Evolutionary conservation across 2,888 invertebrate genomes (phyloP).

Genomic region (Acanthopleura granulata): DNA sequence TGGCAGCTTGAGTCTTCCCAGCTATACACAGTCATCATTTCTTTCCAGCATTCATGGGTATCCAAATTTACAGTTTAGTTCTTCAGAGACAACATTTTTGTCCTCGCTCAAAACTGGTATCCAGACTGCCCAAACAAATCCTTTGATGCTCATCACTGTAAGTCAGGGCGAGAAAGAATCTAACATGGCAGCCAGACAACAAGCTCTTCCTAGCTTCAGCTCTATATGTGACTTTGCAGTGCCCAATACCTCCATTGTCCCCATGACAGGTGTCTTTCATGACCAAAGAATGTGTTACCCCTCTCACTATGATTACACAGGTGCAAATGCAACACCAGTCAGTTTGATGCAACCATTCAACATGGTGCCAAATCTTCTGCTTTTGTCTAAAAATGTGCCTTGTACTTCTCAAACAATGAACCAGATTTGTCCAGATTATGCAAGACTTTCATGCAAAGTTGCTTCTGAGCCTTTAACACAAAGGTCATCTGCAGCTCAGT

Average conservation of each 20-base stretch:
- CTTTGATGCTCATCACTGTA: background rate
- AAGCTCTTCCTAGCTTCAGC: slow-evolving; percentile 6
- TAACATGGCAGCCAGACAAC: background rate
- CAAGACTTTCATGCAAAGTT: too few relatives aligned
- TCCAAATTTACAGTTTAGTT: background rate
- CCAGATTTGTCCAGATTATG: too few relatives aligned
- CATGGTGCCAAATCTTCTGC: too few relatives aligned
- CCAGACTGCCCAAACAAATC: background rate
- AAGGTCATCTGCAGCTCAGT: too few relatives aligned
- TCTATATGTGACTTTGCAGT: background rate
- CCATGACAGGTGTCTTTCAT: background rate
- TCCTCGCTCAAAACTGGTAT: background rate
- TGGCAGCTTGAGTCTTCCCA: too few relatives aligned
- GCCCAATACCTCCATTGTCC: background rate
- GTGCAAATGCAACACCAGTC: too few relatives aligned
- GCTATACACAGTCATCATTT: background rate
- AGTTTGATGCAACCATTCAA: too few relatives aligned
- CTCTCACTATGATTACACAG: too few relatives aligned
- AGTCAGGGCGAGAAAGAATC: background rate
- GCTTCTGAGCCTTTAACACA: too few relatives aligned
- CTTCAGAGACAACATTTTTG: background rate
- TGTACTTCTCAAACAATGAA: too few relatives aligned
- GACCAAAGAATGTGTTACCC: background rate
- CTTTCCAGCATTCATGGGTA: background rate
- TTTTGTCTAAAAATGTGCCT: too few relatives aligned